Base-by-base conservation (phyloP, 2,888 invertebrate species). In the Drosophila tanythrix region DNA sequence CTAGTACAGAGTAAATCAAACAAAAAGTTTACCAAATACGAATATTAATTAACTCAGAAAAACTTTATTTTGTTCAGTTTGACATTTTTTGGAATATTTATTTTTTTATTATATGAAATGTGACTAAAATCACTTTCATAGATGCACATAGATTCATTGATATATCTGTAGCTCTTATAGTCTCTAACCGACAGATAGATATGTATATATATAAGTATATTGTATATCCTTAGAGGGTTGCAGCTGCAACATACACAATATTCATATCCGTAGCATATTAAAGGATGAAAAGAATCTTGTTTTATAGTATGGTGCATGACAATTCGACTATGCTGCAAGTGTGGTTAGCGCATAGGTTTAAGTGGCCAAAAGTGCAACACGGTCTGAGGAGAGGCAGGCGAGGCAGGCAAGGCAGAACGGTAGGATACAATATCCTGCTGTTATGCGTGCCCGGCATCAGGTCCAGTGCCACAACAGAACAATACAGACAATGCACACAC, bases 331-430 rank as follows among this genome's bases (percentile, higher is more conserved):
- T 51, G 61, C 50, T 35, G 31, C 18, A n/a, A 7, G 10, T 35
- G n/a, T 6, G 21, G 38, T 27, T 3, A 77, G 77, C 8, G 77
- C 25, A 79, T 33, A 8, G 51, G 57, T 53, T 83, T 82, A 87
- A 91, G 88, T 90, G 89, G 82, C 90, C 85, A 90, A 90, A 82
- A 90, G 82, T 87, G 81, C 81, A 84, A 76, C 75, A 71, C 72
- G 73, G 69, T 59, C 77, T 69, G 69, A 33, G 55, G 13, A 53
- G 55, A 52, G 38, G 55, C 25, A 15, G 13, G 36, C 33, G 36
- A 25, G 29, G 70, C 63, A 56, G 69, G 33, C 33, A 33, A 29
- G 27, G 69, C 64, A 56, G 69, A 68, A 55, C 43, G 62, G 58
- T 71, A 66, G 76, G 69, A 70, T 65, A 75, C 70, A 83, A 72